Evolutionary conservation across 2,797 vertebrate species (phyloP), one percentile per base, ranked within the genome.

Genomic region (Channallabes apus): DNA sequence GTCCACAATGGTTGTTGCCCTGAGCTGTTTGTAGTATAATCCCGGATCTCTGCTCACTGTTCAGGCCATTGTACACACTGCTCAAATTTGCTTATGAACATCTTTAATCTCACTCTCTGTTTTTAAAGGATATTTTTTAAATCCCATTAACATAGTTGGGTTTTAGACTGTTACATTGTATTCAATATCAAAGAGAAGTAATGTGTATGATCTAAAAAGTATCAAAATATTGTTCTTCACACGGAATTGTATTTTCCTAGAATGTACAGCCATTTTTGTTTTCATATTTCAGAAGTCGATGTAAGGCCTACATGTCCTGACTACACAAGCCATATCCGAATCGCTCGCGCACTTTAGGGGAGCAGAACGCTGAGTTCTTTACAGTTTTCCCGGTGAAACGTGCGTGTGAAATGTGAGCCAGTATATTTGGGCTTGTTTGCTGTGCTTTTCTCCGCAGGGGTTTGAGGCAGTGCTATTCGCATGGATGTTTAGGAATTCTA

Each of bases 21-120:
- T 91, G 93, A 93, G 93, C 93, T 92, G 93, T 94, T 95, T 94
- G 91, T 88, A 68, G 90, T 87, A 75, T 89, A 91, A 94, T 91
- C 91, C 91, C 87, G 88, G 88, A 91, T 93, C 93, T 90, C 89
- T 91, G 89, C 91, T 80, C 89, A 88, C 85, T 32, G 81, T 81
- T 92, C 90, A 73, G 75, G 85, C 90, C 90, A 92, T 94, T 94
- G 93, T 94, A 92, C 90, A 84, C 83, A 84, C 85, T 93, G 91
- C 91, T 93, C 93, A 94, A 93, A 95, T 95, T 94, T 93, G 91
- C 92, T 93, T 86, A 91, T 90, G 92, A 46, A 54, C 56, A 35
- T 35, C 20, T 24, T 59, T 59, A 24, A 78, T 84, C 58, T 73
- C 82, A 54, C 4, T 71, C 77, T 46, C 51, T 59, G 11, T 59